Evolutionary conservation across 2,797 vertebrate genomes (phyloP).

Genomic region (Anguilla megastoma): DNA sequence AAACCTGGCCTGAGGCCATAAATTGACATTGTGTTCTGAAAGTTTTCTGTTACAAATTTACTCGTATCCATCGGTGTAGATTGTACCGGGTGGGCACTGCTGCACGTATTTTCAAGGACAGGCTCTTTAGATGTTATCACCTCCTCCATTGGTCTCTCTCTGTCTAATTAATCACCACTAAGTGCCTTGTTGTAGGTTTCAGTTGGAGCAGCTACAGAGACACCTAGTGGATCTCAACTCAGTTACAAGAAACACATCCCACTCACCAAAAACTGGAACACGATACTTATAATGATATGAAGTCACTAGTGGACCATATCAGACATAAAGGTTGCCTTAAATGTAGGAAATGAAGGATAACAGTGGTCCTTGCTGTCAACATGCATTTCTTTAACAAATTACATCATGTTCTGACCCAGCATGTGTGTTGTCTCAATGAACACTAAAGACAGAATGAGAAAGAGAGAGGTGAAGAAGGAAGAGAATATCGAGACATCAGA

Average conservation of each 20-base stretch:
- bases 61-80: neutral
- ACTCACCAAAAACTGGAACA: neutral
- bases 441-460: neutral
- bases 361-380: neutral
- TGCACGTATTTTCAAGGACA: neutral
- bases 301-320: neutral
- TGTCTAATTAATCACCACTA: neutral
- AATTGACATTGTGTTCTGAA: neutral
- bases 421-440: neutral
- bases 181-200: neutral
- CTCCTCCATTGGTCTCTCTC: neutral
- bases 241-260: neutral
- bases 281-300: neutral
- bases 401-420: neutral
- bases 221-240: neutral
- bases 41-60: neutral
- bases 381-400: neutral
- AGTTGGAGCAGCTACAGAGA: neutral
- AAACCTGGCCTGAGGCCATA: neutral
- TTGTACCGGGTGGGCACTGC: neutral
- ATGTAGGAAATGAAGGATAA: neutral
- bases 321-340: neutral
- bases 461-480: constrained; percentile 31
- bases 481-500: neutral
- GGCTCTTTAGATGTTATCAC: neutral